These are phyloP conservation scores for Falco cherrug DNA, from an alignment of 2,797 vertebrate species.

Conservation along the genomic window DNA sequence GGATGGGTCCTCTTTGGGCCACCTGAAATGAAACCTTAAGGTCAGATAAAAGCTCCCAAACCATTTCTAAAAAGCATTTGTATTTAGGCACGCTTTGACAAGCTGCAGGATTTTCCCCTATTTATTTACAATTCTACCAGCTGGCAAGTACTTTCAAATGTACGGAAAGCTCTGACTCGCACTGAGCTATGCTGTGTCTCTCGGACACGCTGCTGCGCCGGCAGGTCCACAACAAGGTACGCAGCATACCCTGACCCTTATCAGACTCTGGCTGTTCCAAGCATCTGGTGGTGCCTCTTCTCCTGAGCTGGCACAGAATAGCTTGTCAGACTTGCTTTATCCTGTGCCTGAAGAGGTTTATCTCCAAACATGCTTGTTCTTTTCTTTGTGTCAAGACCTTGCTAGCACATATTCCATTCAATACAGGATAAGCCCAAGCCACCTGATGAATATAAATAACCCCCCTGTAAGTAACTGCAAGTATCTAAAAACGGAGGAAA, in stretches of 20 bases:
- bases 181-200: not conserved
- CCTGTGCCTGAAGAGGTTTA: not conserved
- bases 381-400: not conserved
- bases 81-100: not conserved
- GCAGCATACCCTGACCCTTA: not conserved
- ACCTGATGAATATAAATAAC: not conserved
- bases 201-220: not conserved
- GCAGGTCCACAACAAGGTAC: not conserved
- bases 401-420: not conserved
- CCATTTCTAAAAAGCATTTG: not conserved
- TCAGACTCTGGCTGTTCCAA: not conserved
- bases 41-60: not conserved
- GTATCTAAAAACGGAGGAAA: not conserved
- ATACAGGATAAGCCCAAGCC: not conserved
- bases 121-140: not conserved
- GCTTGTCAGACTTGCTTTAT: not conserved
- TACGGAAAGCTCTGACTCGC: not conserved
- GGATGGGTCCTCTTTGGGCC: constrained; percentile 89
- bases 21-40: constrained; percentile 72
- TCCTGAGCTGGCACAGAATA: not conserved
- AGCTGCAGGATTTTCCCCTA: not conserved
- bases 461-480: not conserved
- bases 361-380: not conserved
- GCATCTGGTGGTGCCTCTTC: not conserved
- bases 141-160: not conserved